Evolutionary conservation across 2,113 vertebrate genomes (phyloP).

Genomic region (Anser cygnoides): DNA sequence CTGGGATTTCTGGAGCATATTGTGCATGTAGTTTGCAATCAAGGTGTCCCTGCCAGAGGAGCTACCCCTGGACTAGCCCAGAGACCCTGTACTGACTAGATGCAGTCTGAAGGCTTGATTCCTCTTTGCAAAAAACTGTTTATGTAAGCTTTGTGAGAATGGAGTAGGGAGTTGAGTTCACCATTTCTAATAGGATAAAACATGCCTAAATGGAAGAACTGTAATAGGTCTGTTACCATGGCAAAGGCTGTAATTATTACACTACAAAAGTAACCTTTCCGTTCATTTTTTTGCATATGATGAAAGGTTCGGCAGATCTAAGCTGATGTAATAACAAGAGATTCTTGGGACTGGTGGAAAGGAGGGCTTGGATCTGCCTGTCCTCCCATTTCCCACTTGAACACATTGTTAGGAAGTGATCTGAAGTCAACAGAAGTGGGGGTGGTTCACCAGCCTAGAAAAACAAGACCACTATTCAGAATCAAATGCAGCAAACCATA

Average conservation of each 20-base stretch:
- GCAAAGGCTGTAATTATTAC: not conserved
- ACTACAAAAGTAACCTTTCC: not conserved
- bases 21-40: not conserved
- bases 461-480: not conserved
- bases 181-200: not conserved
- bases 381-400: not conserved
- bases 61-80: not conserved
- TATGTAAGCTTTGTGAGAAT: not conserved
- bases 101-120: not conserved
- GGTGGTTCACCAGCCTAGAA: not conserved
- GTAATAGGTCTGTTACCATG: not conserved
- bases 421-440: not conserved
- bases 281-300: not conserved
- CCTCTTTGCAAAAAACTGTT: not conserved
- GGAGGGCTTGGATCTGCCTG: not conserved
- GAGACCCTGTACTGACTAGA: not conserved
- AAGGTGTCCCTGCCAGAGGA: not conserved
- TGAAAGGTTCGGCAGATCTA: slow-evolving; percentile 1
- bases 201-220: not conserved
- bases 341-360: not conserved
- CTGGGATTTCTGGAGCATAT: not conserved
- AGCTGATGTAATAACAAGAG: not conserved
- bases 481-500: not conserved
- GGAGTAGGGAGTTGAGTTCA: not conserved
- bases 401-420: not conserved